phyloP scores from a whole-genome alignment of 1,140 invertebrate genomes.

The Tetragonula clypearis region DNA sequence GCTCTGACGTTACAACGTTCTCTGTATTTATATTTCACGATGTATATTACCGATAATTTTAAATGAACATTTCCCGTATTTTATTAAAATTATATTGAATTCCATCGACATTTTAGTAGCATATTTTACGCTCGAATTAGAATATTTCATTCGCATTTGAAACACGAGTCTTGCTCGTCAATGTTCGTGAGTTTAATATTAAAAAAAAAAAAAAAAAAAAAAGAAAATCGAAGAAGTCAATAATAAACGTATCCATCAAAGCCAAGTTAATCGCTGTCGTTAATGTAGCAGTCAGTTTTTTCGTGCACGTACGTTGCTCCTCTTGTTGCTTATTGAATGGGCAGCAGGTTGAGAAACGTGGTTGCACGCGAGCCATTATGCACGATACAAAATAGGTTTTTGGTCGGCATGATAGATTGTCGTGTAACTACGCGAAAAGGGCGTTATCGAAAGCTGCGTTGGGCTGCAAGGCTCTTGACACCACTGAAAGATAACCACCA shows the following conservation, averaged over 20 bases:
- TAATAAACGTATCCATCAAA: neutral
- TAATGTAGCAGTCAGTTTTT: neutral
- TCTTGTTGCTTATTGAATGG: neutral
- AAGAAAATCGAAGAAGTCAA: neutral
- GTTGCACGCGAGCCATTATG: constrained; percentile 22
- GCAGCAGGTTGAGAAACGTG: neutral
- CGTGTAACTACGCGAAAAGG: constrained; percentile 57
- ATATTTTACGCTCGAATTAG: neutral
- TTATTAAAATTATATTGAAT: neutral
- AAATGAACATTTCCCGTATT: neutral
- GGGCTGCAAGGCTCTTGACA: constrained; percentile 62
- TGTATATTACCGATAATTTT: neutral
- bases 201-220: neutral
- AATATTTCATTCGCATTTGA: neutral
- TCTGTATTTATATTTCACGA: neutral
- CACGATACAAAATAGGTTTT: constrained; percentile 47
- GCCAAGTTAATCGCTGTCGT: neutral
- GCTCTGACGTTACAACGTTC: neutral
- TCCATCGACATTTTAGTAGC: neutral
- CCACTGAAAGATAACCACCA: constrained; percentile 61
- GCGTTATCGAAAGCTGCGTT: constrained; percentile 60
- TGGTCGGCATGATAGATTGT: constrained; percentile 43
- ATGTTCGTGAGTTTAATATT: too few species aligned
- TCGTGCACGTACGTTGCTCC: neutral
- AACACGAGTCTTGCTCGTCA: too few species aligned